Evolutionary conservation across 2,797 vertebrate species (phyloP), one percentile per base, ranked within the genome.

Genomic region (Sebastes hopkinsi): DNA sequence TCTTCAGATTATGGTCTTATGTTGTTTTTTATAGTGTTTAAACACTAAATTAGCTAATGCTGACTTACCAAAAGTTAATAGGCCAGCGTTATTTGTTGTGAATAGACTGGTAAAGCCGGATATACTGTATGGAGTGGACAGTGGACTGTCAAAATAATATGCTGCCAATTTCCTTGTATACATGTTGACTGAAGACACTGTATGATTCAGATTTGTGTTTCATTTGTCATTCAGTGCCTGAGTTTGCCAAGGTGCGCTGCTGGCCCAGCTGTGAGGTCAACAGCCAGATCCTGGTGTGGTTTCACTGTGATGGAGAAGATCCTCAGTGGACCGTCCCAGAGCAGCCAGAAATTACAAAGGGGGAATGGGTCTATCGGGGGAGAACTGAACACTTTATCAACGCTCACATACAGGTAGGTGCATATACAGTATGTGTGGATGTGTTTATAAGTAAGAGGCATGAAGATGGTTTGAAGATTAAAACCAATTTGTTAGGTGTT

Each of bases 181-280:
- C 16, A 34, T 23, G 20, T 20, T 36, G n/a, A 29, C n/a, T 73
- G 18, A 72, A 72, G 11, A 58, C 6, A 4, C 22, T 4, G 7
- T 22, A 25, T 81, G 18, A 66, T 30, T 69, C 16, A 64, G 4
- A 50, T 42, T 52, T 6, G 1, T 3, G 5, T 54, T 60, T 64
- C 0, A 5, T 69, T 13, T 88, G 1, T 71, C 23, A 2, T 1
- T 1, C 89, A 98, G 97, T 96, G 55, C 96, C 94, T 0, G 93
- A 95, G 18, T 94, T 95, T 50, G 96, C 95, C 0, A 95, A 90
- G 36, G 90, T 96, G 34, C 90, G 77, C 46, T 79, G 89, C 20
- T 97, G 97, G 97, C 94, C 74, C 0, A 96, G 91, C 72, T 95
- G 95, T 0, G 96, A 97, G 91, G 81, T 94, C 20, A 96, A 95